Evolutionary conservation across 1,140 invertebrate species (phyloP).

Genomic region (Diorhabda carinulata): DNA sequence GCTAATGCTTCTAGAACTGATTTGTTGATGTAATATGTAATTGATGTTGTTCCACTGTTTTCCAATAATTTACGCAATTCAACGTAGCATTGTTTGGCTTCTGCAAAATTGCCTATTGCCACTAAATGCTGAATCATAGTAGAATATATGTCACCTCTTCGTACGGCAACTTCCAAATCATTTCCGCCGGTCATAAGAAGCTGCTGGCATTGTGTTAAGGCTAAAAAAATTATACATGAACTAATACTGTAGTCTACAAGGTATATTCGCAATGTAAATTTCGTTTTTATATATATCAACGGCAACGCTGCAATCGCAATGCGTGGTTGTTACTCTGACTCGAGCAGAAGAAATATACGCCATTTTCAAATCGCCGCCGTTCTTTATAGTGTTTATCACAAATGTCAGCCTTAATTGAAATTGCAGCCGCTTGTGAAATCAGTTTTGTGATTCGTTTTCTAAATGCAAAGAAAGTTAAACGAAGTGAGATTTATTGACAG

Average conservation of each 20-base stretch:
- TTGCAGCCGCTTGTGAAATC: too few species aligned
- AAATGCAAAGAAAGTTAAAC: too few species aligned
- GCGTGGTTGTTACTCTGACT: not conserved
- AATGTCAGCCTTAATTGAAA: too few species aligned
- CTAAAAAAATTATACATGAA: conserved; percentile 35
- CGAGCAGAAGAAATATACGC: too few species aligned
- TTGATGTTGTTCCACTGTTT: conserved; percentile 29
- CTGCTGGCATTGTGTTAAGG: conserved; percentile 55
- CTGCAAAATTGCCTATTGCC: conserved; percentile 46
- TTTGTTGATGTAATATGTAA: conserved; percentile 46
- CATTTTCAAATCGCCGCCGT: too few species aligned
- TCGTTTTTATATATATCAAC: not conserved
- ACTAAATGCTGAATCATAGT: conserved; percentile 53
- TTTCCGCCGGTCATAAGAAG: conserved; percentile 51
- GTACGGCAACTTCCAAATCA: conserved; percentile 53
- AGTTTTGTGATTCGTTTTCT: too few species aligned
- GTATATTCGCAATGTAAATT: not conserved
- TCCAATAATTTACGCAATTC: conserved; percentile 42
- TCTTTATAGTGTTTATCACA: too few species aligned
- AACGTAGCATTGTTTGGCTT: conserved; percentile 40
- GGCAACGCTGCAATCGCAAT: not conserved
- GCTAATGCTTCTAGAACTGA: conserved; percentile 43
- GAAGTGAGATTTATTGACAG: too few species aligned
- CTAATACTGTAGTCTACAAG: not conserved
- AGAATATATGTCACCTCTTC: conserved; percentile 55